Evolutionary conservation across 2,888 invertebrate species (phyloP).

Genomic region (Drosophila paracracens): DNA sequence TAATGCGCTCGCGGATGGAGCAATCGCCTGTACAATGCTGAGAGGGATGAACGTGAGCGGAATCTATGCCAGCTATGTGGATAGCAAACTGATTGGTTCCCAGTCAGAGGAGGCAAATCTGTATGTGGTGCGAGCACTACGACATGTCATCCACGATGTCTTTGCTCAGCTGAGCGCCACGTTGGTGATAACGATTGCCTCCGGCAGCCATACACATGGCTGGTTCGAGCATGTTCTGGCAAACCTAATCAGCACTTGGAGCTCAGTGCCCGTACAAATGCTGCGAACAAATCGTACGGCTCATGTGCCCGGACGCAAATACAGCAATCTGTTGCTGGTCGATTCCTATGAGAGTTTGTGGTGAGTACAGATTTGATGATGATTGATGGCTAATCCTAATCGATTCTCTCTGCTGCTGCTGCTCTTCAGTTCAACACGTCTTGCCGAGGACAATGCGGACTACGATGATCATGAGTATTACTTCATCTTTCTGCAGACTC

Average conservation of each 20-base stretch:
- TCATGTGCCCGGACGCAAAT: slow-evolving; percentile 56
- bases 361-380: slow-evolving; percentile 27
- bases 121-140: slow-evolving; percentile 50
- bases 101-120: slow-evolving; percentile 55
- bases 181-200: slow-evolving; percentile 50
- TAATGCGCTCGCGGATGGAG: background rate
- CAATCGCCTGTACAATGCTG: background rate
- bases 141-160: slow-evolving; percentile 52
- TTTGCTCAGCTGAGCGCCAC: slow-evolving; percentile 57
- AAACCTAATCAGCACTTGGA: slow-evolving; percentile 44
- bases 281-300: slow-evolving; percentile 22
- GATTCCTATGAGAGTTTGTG: slow-evolving; percentile 70
- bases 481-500: slow-evolving; percentile 72
- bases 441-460: slow-evolving; percentile 54
- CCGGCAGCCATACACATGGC: slow-evolving; percentile 4
- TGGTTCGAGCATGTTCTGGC: slow-evolving; percentile 60
- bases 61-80: slow-evolving; percentile 46
- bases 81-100: slow-evolving; percentile 45
- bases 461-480: slow-evolving; percentile 75
- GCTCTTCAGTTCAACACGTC: slow-evolving; percentile 46
- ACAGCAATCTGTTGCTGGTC: slow-evolving; percentile 60
- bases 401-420: background rate
- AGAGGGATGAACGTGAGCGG: slow-evolving; percentile 33
- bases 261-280: slow-evolving; percentile 52
- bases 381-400: background rate